Evolutionary conservation across 2,113 vertebrate species (phyloP), one percentile per base, ranked within the genome.

Genomic region (Anas platyrhynchos): DNA sequence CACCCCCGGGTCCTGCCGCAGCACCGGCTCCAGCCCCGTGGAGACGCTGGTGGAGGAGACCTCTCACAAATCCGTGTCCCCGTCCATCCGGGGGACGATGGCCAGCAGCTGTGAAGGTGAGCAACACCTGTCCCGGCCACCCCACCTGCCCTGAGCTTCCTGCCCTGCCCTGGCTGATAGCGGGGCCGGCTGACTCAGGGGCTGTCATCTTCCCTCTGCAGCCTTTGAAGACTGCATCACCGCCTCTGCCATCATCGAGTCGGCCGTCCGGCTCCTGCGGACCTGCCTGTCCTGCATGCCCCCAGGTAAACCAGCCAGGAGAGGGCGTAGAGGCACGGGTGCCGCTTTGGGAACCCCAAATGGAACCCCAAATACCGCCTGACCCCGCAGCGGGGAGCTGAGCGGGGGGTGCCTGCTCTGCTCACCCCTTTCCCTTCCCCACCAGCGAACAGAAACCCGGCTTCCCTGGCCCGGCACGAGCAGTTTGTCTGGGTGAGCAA

Each of bases 401-500:
- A 48, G 41, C 7, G 41, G 13, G 25, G 34, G 13, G 25, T 83
- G 26, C 16, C 44, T 55, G 26, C 20, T 77, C 41, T 44, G 50
- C 69, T 95, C 69, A 88, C 26, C 21, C 29, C 6, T 4, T 81
- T 79, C 46, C 88, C n/a, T 21, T 80, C 46, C 52, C 41, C 50
- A 67, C 38, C 97, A 99, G 99, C 98, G 31, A 98, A 98, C 67
- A 98, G 98, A 95, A 99, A 99, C 87, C 99, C 99, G 0, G 98
- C 98, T 50, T 99, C 99, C 43, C 95, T 99, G 90, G 98, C 99
- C 62, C 97, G 98, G 78, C 98, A 99, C 0, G 99, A 99, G 86
- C 98, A 98, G 73, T 99, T 99, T 82, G 97, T 99, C 69, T 99
- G 99, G 99, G 99, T 99, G 94, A 99, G 99, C 84, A 99, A 99